Conservation (phyloP, 2,797 vertebrate genomes). For the Ctenosaura bakeri region DNA sequence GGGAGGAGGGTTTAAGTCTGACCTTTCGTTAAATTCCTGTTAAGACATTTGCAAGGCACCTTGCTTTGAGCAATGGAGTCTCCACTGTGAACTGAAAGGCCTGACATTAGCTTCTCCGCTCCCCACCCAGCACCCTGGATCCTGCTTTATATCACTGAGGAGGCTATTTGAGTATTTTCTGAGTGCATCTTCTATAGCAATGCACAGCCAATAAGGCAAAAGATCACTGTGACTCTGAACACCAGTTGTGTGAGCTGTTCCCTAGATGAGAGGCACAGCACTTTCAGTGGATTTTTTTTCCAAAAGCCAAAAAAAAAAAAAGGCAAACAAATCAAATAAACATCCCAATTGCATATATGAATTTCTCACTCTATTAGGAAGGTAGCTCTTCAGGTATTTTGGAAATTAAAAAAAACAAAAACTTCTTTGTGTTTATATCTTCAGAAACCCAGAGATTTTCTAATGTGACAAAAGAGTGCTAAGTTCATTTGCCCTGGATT, state of each 20-base stretch:
- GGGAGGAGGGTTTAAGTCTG: conserved; percentile 27
- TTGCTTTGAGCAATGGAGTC: conserved; percentile 56
- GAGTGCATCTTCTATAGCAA: conserved; percentile 26
- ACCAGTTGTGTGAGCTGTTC: conserved; percentile 21
- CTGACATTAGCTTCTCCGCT: conserved; percentile 31
- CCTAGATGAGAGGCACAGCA: conserved; percentile 56
- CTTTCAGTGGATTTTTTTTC: conserved; percentile 52
- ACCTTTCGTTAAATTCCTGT: conserved; percentile 71
- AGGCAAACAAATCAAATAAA: conserved; percentile 22
- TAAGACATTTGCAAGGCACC: conserved; percentile 70
- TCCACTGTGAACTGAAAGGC: conserved; percentile 52
- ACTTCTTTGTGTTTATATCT: conserved; percentile 10
- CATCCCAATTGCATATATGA: conserved; percentile 60
- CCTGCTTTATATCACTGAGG: background rate
- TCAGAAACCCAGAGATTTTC: background rate
- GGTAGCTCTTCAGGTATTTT: conserved; percentile 19
- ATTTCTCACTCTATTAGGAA: conserved; percentile 48
- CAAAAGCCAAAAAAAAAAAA: conserved; percentile 33
- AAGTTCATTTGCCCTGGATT: conserved; percentile 24
- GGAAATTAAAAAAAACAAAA: background rate
- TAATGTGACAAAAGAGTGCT: background rate
- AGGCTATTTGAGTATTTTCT: background rate
- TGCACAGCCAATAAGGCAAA: background rate
- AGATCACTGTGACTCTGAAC: background rate
- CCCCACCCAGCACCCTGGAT: background rate